Evolutionary conservation across 2,888 invertebrate genomes (phyloP).

Genomic region (Blastobasis adustella): DNA sequence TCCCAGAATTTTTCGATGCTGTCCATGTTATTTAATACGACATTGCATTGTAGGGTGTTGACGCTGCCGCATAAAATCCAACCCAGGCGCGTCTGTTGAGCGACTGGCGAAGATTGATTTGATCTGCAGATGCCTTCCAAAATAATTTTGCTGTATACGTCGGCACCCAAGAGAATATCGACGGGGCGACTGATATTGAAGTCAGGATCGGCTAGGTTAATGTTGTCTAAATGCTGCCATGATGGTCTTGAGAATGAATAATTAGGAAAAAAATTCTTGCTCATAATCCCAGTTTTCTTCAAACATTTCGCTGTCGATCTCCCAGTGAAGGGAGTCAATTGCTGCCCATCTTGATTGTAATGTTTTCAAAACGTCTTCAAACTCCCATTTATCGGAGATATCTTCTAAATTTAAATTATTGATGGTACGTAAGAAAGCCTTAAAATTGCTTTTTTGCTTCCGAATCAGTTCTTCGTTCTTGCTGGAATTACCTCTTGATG

Average conservation of each 20-base stretch:
- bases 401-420: no score
- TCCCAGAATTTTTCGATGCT: not conserved
- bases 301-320: no score
- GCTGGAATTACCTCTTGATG: no score
- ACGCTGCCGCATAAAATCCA: constrained; percentile 2
- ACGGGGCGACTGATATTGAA: not conserved
- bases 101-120: not conserved
- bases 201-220: not conserved
- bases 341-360: no score
- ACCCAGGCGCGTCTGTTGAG: not conserved
- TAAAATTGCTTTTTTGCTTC: no score
- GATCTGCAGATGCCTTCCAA: not conserved
- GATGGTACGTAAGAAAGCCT: no score
- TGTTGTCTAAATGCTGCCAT: not conserved
- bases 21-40: not conserved
- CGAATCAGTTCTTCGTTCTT: no score
- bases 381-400: no score
- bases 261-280: no score
- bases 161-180: not conserved
- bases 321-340: no score
- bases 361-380: no score
- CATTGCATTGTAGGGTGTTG: constrained; percentile 1
- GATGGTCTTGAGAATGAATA: not conserved
- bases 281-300: no score
- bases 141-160: not conserved